Percentiles rank a stretch among this genome's conserved stretches.
phyloP scores from a whole-genome alignment of 2,888 invertebrate genomes.

The Dicyrtoma fusca region DNA sequence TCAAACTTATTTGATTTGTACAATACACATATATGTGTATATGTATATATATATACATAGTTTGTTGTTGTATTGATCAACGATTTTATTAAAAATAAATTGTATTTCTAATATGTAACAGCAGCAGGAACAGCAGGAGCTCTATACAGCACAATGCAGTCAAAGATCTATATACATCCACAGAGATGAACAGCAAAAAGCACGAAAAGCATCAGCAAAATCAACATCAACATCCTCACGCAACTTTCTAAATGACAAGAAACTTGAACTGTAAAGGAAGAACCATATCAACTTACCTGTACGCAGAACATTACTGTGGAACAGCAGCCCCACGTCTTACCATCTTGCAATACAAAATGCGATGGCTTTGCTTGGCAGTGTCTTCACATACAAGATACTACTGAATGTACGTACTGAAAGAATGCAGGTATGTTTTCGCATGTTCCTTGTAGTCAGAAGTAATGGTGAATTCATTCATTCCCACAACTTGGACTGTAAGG shows the following conservation, averaged over 20 bases:
- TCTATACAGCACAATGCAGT: neutral
- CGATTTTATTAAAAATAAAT: neutral
- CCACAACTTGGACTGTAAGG: too few species aligned
- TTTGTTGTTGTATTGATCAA: neutral
- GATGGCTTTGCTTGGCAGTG: neutral
- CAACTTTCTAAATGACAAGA: constrained; percentile 22
- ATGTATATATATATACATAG: neutral
- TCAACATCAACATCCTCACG: neutral
- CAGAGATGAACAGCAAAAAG: too few species aligned
- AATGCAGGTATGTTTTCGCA: too few species aligned
- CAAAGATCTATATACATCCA: neutral
- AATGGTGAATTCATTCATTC: too few species aligned
- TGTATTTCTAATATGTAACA: constrained; percentile 2
- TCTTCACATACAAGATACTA: too few species aligned
- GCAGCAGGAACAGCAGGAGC: neutral
- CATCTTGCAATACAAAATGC: neutral
- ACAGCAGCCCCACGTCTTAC: neutral
- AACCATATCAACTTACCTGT: too few species aligned
- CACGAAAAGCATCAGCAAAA: neutral
- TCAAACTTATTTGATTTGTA: too few species aligned
- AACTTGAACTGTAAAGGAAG: constrained; percentile 21
- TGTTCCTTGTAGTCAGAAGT: too few species aligned
- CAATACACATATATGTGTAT: neutral
- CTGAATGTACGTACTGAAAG: too few species aligned
- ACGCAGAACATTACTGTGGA: neutral